A percentile compares a stretch with the other conserved stretches of the same genome.
phyloP scores from a whole-genome alignment of 2,113 vertebrate species.

The Cynoglossus semilaevis region DNA sequence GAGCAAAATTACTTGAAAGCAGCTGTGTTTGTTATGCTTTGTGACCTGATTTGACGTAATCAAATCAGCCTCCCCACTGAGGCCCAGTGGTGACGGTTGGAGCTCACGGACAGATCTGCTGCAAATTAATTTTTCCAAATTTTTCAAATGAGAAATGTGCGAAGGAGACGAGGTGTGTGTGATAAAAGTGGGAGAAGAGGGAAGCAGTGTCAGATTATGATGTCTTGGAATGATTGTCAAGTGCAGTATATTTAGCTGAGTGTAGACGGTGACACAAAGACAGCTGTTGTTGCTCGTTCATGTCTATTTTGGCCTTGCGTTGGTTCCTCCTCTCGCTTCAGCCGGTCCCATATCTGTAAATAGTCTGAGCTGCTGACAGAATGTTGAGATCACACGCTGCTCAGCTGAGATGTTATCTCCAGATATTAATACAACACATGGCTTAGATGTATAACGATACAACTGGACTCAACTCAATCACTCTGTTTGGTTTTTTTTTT shows the following conservation, averaged over 20 bases:
- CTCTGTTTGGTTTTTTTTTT: constrained; percentile 9
- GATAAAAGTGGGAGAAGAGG: constrained; percentile 11
- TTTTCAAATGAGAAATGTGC: too few species aligned
- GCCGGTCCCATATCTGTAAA: constrained; percentile 58
- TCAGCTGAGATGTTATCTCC: constrained; percentile 45
- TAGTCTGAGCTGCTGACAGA: constrained; percentile 50
- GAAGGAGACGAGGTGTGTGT: too few species aligned
- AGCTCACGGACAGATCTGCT: neutral
- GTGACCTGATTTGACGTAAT: constrained; percentile 28
- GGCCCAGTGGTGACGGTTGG: neutral
- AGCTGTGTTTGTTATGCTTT: constrained; percentile 48
- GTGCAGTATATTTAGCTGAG: constrained; percentile 62
- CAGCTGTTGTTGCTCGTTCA: constrained; percentile 67
- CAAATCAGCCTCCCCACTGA: neutral
- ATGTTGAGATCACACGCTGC: constrained; percentile 33
- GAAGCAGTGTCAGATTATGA: constrained; percentile 21
- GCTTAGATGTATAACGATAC: constrained; percentile 37
- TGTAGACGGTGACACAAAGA: constrained; percentile 56
- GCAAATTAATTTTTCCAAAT: neutral
- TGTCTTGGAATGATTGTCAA: constrained; percentile 60
- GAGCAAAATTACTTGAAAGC: constrained; percentile 42
- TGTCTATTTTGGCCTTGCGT: constrained; percentile 56
- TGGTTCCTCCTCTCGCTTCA: constrained; percentile 45
- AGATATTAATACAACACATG: constrained; percentile 39
- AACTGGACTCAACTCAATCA: constrained; percentile 18